Base-by-base conservation (phyloP, 2,888 invertebrate species). In the Diaperis boleti region DNA sequence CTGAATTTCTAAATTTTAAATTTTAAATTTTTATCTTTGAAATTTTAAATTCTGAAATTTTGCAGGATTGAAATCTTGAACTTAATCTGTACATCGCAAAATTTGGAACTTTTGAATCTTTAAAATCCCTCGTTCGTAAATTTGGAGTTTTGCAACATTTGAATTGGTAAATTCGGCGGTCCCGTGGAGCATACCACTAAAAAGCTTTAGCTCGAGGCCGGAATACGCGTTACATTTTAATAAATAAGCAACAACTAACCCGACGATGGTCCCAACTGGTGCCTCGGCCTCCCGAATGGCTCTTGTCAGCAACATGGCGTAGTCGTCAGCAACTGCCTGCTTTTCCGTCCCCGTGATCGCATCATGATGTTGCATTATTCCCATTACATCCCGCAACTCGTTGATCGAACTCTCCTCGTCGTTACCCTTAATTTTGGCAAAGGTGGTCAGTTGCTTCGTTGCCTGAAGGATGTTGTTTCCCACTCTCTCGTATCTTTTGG, bases 361-460 rank as follows among this genome's bases (percentile, higher is more conserved):
- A 78, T 97, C 96, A 76, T 97, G 96, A 76, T 97, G 96, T 77
- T 96, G 96, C 89, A 92, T 89, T 1, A 92, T 82, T 2, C 91
- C 92, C 89, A 92, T 89, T 0, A 88, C 88, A 67, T 88, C 87
- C 4, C 88, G 87, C 14, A 92, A 84, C 37, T 85, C 83, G 45
- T 86, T 81, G 10, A 91, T 62, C 7, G 57, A 26, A 10, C 63
- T 33, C 8, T 49, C 49, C 7, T 22, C 1, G 1, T 85, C 83
- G 4, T 85, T 83, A 45, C 76, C 71, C 4, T 85, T 84, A 50
- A 83, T 79, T 14, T 85, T 68, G 1, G 82, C 78, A 13, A 90
- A 65, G 0, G 87, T 85, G 57, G 87, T 85, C 0, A 93, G 74
- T 69, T 92, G 92, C 74, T 93, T 93, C 39, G 86, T 85, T 22